A percentile compares a stretch with the other conserved stretches of the same genome.
These are phyloP conservation scores for Toxotes lorentzi DNA, from an alignment of 2,797 vertebrate species.

Conservation along the genomic window DNA sequence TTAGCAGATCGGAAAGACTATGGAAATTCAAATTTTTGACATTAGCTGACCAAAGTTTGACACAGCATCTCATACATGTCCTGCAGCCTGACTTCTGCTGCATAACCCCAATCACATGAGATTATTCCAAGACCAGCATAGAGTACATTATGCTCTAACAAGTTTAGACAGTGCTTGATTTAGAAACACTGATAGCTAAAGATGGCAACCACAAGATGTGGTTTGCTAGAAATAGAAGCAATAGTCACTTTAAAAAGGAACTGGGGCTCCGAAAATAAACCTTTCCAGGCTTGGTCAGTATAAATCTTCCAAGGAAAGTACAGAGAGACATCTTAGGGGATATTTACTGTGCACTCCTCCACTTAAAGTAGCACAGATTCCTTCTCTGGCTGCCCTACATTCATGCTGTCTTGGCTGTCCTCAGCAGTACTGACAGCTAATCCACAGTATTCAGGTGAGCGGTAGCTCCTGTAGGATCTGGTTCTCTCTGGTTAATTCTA, in stretches of 20 bases:
- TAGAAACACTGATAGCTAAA: conserved; percentile 66
- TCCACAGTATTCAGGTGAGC: conserved; percentile 62
- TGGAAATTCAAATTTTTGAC: conserved; percentile 13
- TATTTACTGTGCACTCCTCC: conserved; percentile 72
- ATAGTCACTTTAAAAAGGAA: conserved; percentile 72
- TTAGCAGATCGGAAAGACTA: not conserved
- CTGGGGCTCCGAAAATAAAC: conserved; percentile 71
- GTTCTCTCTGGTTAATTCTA: conserved; percentile 52
- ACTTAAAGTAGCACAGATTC: conserved; percentile 66
- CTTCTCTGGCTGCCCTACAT: conserved; percentile 72
- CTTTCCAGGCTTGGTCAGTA: conserved; percentile 42
- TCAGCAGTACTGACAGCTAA: conserved; percentile 61
- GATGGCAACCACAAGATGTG: conserved; percentile 68
- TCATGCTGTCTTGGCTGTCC: conserved; percentile 37
- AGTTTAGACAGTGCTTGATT: conserved; percentile 57
- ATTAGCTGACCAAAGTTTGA: conserved; percentile 10
- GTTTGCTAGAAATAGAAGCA: conserved; percentile 68
- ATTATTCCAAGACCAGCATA: conserved; percentile 36
- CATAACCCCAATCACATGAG: conserved; percentile 68
- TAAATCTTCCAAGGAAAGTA: conserved; percentile 64
- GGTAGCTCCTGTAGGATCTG: conserved; percentile 49
- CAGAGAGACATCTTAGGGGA: conserved; percentile 57
- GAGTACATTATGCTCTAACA: conserved; percentile 40
- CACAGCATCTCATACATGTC: conserved; percentile 12
- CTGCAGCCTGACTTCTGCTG: conserved; percentile 38